phyloP scores from a whole-genome alignment of 2,888 invertebrate species.

The Parascotia fuliginaria region DNA sequence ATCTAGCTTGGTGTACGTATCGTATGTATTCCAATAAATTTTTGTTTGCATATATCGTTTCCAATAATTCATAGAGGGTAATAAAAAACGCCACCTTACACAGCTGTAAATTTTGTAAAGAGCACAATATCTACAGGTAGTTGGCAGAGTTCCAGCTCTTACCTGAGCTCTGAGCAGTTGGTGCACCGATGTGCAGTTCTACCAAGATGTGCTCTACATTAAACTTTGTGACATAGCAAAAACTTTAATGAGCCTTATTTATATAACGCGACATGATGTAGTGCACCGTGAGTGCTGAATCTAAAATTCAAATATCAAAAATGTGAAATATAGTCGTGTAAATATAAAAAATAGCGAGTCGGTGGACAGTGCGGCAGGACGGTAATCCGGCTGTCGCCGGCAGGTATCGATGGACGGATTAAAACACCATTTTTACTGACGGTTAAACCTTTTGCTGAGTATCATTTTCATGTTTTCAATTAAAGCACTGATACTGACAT shows the following conservation, averaged over 20 bases:
- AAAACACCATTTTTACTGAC: constrained; percentile 80
- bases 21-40: constrained; percentile 42
- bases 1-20: constrained; percentile 31
- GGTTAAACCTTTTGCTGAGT: constrained; percentile 63
- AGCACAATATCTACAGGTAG: constrained; percentile 78
- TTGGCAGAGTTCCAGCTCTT: constrained; percentile 76
- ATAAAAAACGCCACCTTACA: constrained; percentile 54
- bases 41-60: constrained; percentile 53
- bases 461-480: constrained; percentile 70
- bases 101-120: constrained; percentile 62
- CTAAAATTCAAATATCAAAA: constrained; percentile 43
- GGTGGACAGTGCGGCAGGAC: constrained; percentile 60
- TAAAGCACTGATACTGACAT: constrained; percentile 52
- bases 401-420: constrained; percentile 81
- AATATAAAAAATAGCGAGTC: constrained; percentile 56
- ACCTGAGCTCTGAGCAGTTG: constrained; percentile 50
- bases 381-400: constrained; percentile 76
- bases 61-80: constrained; percentile 52
- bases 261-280: constrained; percentile 18
- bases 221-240: constrained; percentile 59
- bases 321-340: constrained; percentile 44
- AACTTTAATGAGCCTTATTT: constrained; percentile 60
- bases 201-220: constrained; percentile 67
- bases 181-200: too few relatives aligned
- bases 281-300: constrained; percentile 14